Evolutionary conservation across 1,140 invertebrate genomes (phyloP).

Genomic region (Sinella curviseta): DNA sequence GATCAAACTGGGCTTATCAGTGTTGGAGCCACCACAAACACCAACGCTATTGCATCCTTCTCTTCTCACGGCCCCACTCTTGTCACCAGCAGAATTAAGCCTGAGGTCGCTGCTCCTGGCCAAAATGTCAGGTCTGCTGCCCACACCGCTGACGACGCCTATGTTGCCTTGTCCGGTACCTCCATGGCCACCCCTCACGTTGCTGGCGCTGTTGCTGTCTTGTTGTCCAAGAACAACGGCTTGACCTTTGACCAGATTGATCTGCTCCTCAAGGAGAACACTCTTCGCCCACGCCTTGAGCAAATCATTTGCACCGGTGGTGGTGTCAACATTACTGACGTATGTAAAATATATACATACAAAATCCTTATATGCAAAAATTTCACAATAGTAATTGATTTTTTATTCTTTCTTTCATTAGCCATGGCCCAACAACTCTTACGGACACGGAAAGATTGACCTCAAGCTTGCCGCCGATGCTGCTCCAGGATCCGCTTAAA

Average conservation of each 20-base stretch:
- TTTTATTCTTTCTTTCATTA: not conserved
- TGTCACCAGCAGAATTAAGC: not conserved
- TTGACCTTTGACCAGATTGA: not conserved
- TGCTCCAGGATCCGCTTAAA: not conserved
- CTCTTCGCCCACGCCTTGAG: not conserved
- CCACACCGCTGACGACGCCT: conserved; percentile 7
- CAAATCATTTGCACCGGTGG: not conserved
- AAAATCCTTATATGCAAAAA: too few relatives aligned
- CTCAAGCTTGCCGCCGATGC: not conserved
- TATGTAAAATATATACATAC: too few relatives aligned
- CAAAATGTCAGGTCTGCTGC: conserved; percentile 30
- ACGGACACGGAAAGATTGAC: not conserved
- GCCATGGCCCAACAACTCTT: conserved; percentile 13
- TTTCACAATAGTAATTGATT: too few relatives aligned
- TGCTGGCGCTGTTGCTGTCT: not conserved
- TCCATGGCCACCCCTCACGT: not conserved
- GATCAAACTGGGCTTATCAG: not conserved
- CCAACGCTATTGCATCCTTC: not conserved
- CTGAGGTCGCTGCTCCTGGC: conserved; percentile 18
- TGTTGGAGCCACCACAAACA: not conserved
- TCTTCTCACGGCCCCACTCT: not conserved
- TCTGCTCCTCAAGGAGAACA: not conserved
- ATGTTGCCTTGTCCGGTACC: conserved; percentile 33
- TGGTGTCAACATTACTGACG: conserved; percentile 17
- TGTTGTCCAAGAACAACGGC: not conserved